Base-by-base conservation (phyloP, 2,113 vertebrate genomes). In the Pycnonotus jocosus region DNA sequence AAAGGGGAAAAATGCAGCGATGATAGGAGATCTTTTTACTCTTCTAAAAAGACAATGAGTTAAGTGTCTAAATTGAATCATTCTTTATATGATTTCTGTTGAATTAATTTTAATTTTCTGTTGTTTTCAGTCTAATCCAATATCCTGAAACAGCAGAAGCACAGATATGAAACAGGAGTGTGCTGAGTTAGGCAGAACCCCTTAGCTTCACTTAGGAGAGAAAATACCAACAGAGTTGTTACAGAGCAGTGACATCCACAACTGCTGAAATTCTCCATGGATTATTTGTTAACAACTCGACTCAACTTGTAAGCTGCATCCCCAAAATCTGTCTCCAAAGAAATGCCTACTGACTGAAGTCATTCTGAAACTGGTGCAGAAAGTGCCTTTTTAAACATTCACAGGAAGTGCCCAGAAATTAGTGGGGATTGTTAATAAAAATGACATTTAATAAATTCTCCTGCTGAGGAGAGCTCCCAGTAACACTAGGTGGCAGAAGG, bases 401-500 rank as follows among this genome's bases (percentile, higher is more conserved):
- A 11, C 40, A 53, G 54, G 19, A 44, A 44, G 22, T 4, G 25
- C 19, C 25, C 4, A 38, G 51, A 37, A 48, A 37, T 11, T 47
- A 33, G 15, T 25, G 35, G 13, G 35, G 14, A 20, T 15, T 47
- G 53, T 51, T 66, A 33, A 72, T 44, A 57, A 91, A 74, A 83
- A 71, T 42, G 20, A 48, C n/a, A 38, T 62, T 81, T 60, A 82
- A 70, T 44, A 66, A 73, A 54, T 71, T 14, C 73, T 78, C 35
- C 73, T 89, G 81, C 79, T 47, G 84, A 97, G 90, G 30, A 95
- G 66, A 86, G 79, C 85, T 81, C 62, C 50, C 77, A 86, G 93
- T 74, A 97, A 97, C 95, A 97, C 96, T 94, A 97, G 97, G 92
- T 97, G 97, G 97, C 97, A 97, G 97, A 96, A 97, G 92, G 85